Evolutionary conservation across 2,888 invertebrate genomes (phyloP), one percentile per base, ranked within the genome.

Genomic region (Rotaria magnacalcarata): DNA sequence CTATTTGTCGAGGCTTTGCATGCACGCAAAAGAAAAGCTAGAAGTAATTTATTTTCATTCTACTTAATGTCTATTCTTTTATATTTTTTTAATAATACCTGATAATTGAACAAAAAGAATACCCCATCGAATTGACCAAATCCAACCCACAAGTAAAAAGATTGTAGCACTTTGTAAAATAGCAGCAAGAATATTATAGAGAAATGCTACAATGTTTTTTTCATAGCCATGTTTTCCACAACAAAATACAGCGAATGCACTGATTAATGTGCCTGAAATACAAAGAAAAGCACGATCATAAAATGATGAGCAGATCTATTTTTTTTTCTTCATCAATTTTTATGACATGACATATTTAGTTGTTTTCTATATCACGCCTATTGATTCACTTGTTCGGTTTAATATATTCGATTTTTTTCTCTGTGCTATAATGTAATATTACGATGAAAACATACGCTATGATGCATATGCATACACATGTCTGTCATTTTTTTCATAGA

Each of bases 61-160:
- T 19, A 54, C 21, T 54, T 21, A 19, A 67, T 67, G 10, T 67
- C 5, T 67, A 67, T 67, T 5, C 1, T 0, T n/a, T 7, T 4
- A 14, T 21, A 1, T 41, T 21, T 43, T 41, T 41, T 34, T 75
- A 85, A 87, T 89, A 90, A 90, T 89, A 91, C 91, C 89, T 85
- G 91, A 89, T 86, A 91, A 88, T 87, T 91, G 91, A 60, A 92
- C 90, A 89, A 92, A 91, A 87, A 91, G 90, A 89, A 92, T 90
- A 16, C 92, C 92, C 92, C 92, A 92, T 80, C 91, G 89, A 84
- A 92, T 91, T 87, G 92, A 92, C 92, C 92, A 92, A 58, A 92
- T 90, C 91, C 92, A 92, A 75, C 92, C 92, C 54, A 92, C 90
- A 19, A 92, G 90, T 84, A 92, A 88, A 56, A 92, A 90, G 84